phyloP scores from a whole-genome alignment of 2,113 vertebrate genomes.

The Piliocolobus tephrosceles region DNA sequence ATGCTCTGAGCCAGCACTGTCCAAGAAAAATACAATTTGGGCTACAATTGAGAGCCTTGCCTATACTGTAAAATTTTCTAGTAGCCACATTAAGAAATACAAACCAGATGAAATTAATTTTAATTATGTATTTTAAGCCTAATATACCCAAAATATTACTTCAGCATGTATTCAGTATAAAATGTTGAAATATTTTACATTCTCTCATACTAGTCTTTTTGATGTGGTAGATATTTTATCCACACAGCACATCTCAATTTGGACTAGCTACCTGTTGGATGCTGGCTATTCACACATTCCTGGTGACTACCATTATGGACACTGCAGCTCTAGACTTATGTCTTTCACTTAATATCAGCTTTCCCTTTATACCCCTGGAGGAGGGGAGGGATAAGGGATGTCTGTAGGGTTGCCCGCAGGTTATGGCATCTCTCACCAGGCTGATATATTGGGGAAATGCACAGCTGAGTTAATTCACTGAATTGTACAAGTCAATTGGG shows the following conservation, averaged over 20 bases:
- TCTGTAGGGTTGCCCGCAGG: not conserved
- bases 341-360: not conserved
- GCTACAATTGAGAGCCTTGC: not conserved
- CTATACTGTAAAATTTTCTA: not conserved
- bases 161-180: not conserved
- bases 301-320: not conserved
- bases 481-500: not conserved
- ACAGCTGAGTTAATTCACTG: not conserved
- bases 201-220: not conserved
- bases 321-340: not conserved
- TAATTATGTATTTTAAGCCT: not conserved
- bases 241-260: not conserved
- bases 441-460: not conserved
- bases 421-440: not conserved
- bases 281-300: not conserved
- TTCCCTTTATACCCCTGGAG: not conserved
- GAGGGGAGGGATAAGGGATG: not conserved
- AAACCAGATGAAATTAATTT: not conserved
- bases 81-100: not conserved
- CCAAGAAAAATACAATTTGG: not conserved
- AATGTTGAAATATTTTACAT: not conserved
- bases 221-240: not conserved
- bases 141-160: not conserved
- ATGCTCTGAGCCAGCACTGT: not conserved
- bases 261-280: not conserved